Percentiles rank a stretch among this genome's conserved stretches.
Conservation (phyloP, 30 jellyfish, hydroid and myxozoan genomes). For the Nemopilema nomurai region DNA sequence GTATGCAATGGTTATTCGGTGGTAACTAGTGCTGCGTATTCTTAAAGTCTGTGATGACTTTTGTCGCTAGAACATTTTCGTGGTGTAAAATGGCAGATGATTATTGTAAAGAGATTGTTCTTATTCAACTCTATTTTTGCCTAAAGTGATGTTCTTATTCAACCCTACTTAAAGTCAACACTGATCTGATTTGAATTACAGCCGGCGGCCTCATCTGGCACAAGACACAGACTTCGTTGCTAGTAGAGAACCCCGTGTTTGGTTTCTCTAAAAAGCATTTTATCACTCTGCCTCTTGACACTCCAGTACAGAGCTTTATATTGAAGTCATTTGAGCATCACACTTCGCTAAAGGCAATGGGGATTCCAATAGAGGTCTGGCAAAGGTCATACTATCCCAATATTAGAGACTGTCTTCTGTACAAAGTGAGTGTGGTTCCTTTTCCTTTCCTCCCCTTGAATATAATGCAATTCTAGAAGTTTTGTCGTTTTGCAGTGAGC, state of each 20-base stretch:
- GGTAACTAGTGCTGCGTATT: no score
- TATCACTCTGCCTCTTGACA: slow-evolving; percentile 5
- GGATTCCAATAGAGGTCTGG: slow-evolving; percentile 80
- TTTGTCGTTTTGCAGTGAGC: no score
- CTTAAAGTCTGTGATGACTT: no score
- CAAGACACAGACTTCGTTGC: slow-evolving; percentile 73
- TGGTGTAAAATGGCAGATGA: no score
- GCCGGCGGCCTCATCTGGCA: slow-evolving; percentile 36
- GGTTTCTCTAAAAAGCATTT: slow-evolving; percentile 57
- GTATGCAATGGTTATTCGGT: no score
- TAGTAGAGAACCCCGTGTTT: slow-evolving; percentile 66
- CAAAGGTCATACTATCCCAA: slow-evolving; percentile 74
- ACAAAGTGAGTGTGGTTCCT: slow-evolving; percentile 34
- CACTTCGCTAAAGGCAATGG: slow-evolving; percentile 12
- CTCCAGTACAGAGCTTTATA: slow-evolving; percentile 53
- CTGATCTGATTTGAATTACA: slow-evolving; percentile 8
- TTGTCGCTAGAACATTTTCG: no score
- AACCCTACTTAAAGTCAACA: no score
- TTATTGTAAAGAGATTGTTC: no score
- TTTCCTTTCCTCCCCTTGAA: no score
- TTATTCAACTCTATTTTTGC: no score
- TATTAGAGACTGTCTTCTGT: slow-evolving; percentile 70
- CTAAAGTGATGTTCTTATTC: no score
- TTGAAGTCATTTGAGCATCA: slow-evolving; percentile 35
- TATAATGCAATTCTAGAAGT: no score